Percentiles rank a stretch among this genome's conserved stretches.
Conservation (phyloP, 2,888 invertebrate species). For the Sphinx pinastri region DNA sequence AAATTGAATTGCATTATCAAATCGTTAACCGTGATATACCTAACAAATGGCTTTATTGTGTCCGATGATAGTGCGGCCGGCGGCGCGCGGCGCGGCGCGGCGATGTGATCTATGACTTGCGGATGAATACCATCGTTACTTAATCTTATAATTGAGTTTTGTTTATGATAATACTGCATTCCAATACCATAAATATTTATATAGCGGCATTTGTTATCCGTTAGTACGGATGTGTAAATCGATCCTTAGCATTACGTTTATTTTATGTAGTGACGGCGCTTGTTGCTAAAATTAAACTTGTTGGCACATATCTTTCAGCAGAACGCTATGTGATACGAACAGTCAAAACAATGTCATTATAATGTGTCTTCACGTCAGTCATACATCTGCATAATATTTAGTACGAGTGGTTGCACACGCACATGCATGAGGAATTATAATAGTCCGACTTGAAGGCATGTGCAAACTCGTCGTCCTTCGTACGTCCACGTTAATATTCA, state of each 20-base stretch:
- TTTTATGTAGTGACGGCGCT: conserved; percentile 20
- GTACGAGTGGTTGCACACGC: conserved; percentile 19
- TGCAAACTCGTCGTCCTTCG: conserved; percentile 21
- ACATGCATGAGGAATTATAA: neutral
- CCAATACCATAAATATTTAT: conserved; percentile 13
- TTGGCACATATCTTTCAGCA: conserved; percentile 65
- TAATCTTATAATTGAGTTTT: conserved; percentile 30
- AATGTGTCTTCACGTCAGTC: conserved; percentile 45
- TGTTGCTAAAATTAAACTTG: conserved; percentile 39
- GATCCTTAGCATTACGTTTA: neutral
- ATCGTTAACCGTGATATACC: conserved; percentile 65
- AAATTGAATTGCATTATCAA: conserved; percentile 76
- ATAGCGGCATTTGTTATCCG: conserved; percentile 21
- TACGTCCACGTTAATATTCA: conserved; percentile 18
- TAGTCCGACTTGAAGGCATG: conserved; percentile 13
- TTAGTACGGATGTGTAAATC: conserved; percentile 16
- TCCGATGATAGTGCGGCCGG: conserved; percentile 48
- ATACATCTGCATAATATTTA: conserved; percentile 24
- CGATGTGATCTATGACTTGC: conserved; percentile 56
- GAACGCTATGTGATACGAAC: conserved; percentile 60
- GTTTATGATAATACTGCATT: neutral
- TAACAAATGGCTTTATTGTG: conserved; percentile 66
- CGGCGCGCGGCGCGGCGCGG: conserved; percentile 37
- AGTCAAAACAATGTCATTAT: conserved; percentile 62
- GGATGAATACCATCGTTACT: conserved; percentile 56